Evolutionary conservation across 2,113 vertebrate genomes (phyloP).

Genomic region (Ellobius talpinus): DNA sequence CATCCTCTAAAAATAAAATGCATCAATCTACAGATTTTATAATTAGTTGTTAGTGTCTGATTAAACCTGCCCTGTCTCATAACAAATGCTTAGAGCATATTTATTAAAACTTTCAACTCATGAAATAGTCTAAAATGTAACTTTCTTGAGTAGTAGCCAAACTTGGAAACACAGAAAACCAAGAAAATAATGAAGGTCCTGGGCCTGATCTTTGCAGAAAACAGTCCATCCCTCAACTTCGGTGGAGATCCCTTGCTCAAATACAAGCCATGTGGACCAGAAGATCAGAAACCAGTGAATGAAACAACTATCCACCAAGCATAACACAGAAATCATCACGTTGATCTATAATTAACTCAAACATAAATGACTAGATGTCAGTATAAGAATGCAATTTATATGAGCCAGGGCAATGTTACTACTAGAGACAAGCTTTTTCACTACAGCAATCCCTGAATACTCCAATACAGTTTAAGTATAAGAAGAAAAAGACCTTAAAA

Average conservation of each 20-base stretch:
- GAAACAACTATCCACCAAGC: background rate
- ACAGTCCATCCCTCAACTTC: no score
- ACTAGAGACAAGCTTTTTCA: no score
- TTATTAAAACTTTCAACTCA: slow-evolving; percentile 18
- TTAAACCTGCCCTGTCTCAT: background rate
- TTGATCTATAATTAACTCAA: background rate
- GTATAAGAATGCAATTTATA: background rate
- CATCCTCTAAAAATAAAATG: background rate
- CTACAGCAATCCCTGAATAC: no score
- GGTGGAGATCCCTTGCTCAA: no score
- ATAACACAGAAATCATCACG: background rate
- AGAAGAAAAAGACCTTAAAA: background rate
- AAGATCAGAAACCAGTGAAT: background rate
- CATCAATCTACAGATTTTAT: background rate
- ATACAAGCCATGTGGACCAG: background rate
- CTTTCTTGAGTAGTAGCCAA: slow-evolving; percentile 2
- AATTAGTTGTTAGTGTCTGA: slow-evolving; percentile 49
- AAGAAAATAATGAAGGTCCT: no score
- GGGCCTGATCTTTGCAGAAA: no score
- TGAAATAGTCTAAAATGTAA: background rate
- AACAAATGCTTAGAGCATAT: slow-evolving; percentile 33
- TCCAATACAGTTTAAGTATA: background rate
- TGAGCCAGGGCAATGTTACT: background rate
- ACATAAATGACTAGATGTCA: no score
- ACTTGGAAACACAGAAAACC: background rate